phyloP scores from a whole-genome alignment of 2,797 vertebrate genomes.

The Gouania willdenowi region DNA sequence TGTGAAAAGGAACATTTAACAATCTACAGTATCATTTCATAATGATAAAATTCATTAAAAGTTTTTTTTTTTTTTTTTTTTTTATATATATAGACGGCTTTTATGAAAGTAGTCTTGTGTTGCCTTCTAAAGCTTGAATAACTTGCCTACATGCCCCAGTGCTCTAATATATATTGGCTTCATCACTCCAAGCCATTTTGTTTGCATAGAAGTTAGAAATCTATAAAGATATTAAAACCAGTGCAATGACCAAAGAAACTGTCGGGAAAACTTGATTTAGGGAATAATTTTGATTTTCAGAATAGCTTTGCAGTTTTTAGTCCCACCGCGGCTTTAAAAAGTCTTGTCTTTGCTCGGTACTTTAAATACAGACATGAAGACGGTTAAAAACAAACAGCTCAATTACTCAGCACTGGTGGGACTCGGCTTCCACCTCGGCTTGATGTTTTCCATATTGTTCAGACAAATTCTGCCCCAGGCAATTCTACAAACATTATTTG shows the following conservation, averaged over 20 bases:
- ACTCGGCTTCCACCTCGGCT: slow-evolving; percentile 27
- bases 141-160: no score
- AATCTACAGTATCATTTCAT: no score
- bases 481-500: slow-evolving; percentile 41
- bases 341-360: no score
- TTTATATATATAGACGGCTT: no score
- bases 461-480: slow-evolving; percentile 47
- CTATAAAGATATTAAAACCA: slow-evolving; percentile 15
- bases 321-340: slow-evolving; percentile 3
- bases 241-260: not conserved
- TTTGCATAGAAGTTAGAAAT: slow-evolving; percentile 24
- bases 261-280: not conserved
- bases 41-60: no score
- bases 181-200: slow-evolving; percentile 16
- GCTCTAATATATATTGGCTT: no score
- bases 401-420: slow-evolving; percentile 25
- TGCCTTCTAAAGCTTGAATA: no score
- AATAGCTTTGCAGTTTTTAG: slow-evolving; percentile 6
- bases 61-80: no score
- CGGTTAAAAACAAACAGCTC: slow-evolving; percentile 32
- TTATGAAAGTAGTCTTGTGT: no score
- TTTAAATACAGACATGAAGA: slow-evolving; percentile 11
- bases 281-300: slow-evolving; percentile 7
- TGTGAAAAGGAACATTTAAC: no score
- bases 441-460: slow-evolving; percentile 42